Evolutionary conservation across 1,140 invertebrate species (phyloP).

Genomic region (Anoplophora glabripennis): DNA sequence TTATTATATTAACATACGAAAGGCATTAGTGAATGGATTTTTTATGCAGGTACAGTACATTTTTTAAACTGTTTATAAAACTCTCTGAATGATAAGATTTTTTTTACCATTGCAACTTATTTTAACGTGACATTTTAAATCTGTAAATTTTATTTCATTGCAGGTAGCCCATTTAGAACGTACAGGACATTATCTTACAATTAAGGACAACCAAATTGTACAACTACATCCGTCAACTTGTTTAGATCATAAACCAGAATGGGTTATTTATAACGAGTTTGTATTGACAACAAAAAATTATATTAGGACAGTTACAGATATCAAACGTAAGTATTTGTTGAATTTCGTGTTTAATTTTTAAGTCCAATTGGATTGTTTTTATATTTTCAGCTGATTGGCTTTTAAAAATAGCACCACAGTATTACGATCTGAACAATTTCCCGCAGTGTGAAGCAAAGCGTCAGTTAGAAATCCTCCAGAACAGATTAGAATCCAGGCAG

Average conservation of each 20-base stretch:
- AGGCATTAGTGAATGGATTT: conserved; percentile 96
- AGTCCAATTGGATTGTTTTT: conserved; percentile 12
- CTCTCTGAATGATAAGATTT: background rate
- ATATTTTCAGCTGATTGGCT: conserved; percentile 82
- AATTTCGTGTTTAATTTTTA: background rate
- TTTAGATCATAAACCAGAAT: conserved; percentile 98
- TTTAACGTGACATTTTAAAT: background rate
- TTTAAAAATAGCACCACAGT: conserved; percentile 93
- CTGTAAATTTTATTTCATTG: conserved; percentile 18
- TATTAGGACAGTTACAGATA: conserved; percentile 97
- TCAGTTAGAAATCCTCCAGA: conserved; percentile 82
- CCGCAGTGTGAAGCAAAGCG: conserved; percentile 95
- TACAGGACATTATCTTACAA: conserved; percentile 95
- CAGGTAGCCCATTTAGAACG: conserved; percentile 93
- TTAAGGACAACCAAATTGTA: conserved; percentile 99
- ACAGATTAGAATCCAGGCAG: conserved; percentile 79
- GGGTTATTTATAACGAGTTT: conserved; percentile 99
- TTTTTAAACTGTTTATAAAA: too few species aligned
- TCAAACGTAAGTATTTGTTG: conserved; percentile 81
- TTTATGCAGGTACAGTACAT: conserved; percentile 92
- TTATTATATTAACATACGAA: conserved; percentile 98
- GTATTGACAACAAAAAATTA: conserved; percentile 99
- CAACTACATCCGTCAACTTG: conserved; percentile 98
- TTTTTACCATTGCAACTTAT: background rate
- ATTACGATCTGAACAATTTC: conserved; percentile 98